These are phyloP conservation scores for Holotrichia oblita DNA, from an alignment of 1,140 invertebrate genomes.

Conservation along the genomic window DNA sequence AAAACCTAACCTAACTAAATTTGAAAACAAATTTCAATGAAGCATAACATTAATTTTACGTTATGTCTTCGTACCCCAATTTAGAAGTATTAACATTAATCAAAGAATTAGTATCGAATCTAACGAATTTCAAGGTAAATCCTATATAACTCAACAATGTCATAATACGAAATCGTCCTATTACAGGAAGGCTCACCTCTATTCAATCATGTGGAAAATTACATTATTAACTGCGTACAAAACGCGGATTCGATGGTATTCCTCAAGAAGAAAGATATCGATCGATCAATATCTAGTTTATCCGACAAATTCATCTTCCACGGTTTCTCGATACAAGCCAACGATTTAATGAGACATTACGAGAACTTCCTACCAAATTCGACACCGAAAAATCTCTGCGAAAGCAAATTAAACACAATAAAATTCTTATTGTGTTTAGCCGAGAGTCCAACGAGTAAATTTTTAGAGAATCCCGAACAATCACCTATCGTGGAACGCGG, in stretches of 20 bases:
- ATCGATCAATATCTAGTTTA: conserved; percentile 53
- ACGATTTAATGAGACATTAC: conserved; percentile 51
- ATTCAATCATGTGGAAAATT: conserved; percentile 51
- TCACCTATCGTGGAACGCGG: conserved; percentile 41
- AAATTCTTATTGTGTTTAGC: conserved; percentile 56
- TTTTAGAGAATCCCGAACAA: conserved; percentile 52
- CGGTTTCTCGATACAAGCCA: conserved; percentile 53
- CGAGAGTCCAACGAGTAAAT: conserved; percentile 55
- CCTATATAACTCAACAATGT: not conserved
- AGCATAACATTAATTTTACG: too few relatives aligned
- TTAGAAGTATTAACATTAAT: conserved; percentile 23
- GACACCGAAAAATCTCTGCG: conserved; percentile 46
- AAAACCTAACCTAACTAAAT: not conserved
- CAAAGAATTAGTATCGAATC: conserved; percentile 49
- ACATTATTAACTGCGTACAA: conserved; percentile 47
- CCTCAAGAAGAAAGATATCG: conserved; percentile 54
- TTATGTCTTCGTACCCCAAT: conserved; percentile 1
- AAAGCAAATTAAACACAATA: conserved; percentile 49
- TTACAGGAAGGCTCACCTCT: conserved; percentile 49
- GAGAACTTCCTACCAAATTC: conserved; percentile 51
- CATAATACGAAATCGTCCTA: conserved; percentile 39
- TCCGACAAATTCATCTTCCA: conserved; percentile 56
- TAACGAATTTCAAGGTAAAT: conserved; percentile 52
- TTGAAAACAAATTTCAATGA: too few relatives aligned
- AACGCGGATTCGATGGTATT: conserved; percentile 54